Evolutionary conservation across 1,140 invertebrate genomes (phyloP).

Genomic region (Microplitis demolitor): DNA sequence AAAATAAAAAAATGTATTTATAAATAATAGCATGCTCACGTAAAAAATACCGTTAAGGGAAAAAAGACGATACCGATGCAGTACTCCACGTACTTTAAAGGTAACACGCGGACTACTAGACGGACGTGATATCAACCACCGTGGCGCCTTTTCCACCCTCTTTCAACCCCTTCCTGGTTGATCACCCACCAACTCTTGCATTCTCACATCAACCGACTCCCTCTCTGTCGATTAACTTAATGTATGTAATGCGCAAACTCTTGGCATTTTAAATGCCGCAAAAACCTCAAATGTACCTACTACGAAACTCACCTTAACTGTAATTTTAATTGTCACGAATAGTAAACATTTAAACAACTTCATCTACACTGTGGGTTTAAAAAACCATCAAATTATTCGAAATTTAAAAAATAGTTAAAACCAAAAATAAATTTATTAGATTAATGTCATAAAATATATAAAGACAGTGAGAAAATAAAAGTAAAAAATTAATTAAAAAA

Average conservation of each 20-base stretch:
- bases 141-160: constrained; percentile 33
- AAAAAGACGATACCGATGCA: constrained; percentile 25
- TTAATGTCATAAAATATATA: no score
- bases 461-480: not conserved
- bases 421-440: no score
- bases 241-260: constrained; percentile 22
- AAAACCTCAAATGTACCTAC: no score
- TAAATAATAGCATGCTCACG: not conserved
- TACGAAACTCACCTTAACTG: not conserved
- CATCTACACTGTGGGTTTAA: no score
- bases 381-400: no score
- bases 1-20: no score
- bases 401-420: no score
- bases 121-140: constrained; percentile 35
- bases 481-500: not conserved
- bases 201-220: not conserved
- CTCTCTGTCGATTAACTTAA: constrained; percentile 9
- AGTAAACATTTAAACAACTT: no score
- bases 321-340: not conserved
- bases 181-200: constrained; percentile 1
- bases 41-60: constrained; percentile 1
- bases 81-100: constrained; percentile 32
- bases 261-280: constrained; percentile 30
- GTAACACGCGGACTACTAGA: constrained; percentile 49
- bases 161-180: constrained; percentile 6